These are phyloP conservation scores for Petrolisthes manimaculis DNA, from an alignment of 2,888 invertebrate genomes.

Conservation along the genomic window DNA sequence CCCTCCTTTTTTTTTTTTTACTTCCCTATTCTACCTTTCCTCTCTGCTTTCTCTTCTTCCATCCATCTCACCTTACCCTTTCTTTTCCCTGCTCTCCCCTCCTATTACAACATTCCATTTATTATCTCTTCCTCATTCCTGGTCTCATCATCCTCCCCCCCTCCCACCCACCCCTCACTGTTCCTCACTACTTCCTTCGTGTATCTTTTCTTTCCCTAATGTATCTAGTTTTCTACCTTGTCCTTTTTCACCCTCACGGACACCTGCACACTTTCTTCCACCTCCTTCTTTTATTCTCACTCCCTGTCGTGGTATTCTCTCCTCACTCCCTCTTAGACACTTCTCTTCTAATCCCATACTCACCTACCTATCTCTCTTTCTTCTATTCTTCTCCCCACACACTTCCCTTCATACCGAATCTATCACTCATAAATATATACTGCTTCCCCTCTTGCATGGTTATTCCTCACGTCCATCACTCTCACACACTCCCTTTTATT, in stretches of 20 bases:
- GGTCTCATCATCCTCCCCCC: neutral
- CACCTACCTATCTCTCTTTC: neutral
- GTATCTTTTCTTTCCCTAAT: neutral
- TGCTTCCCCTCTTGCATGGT: neutral
- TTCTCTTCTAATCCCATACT: neutral
- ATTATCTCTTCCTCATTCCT: no score
- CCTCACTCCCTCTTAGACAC: neutral
- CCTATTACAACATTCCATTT: no score
- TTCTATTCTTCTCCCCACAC: neutral
- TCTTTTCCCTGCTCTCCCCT: neutral
- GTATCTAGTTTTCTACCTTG: neutral
- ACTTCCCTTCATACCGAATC: neutral
- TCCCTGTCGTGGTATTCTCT: neutral
- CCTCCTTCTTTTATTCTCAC: neutral
- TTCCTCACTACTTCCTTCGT: neutral
- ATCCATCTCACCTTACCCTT: neutral
- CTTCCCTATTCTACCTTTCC: neutral
- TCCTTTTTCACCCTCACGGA: neutral
- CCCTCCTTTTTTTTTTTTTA: neutral
- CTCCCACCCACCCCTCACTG: neutral
- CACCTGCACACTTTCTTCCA: neutral
- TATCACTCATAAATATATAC: neutral
- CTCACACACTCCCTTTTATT: neutral
- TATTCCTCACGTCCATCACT: neutral
- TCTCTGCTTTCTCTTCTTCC: neutral